Base-by-base conservation (phyloP, 2,113 vertebrate species). In the Pionites leucogaster region DNA sequence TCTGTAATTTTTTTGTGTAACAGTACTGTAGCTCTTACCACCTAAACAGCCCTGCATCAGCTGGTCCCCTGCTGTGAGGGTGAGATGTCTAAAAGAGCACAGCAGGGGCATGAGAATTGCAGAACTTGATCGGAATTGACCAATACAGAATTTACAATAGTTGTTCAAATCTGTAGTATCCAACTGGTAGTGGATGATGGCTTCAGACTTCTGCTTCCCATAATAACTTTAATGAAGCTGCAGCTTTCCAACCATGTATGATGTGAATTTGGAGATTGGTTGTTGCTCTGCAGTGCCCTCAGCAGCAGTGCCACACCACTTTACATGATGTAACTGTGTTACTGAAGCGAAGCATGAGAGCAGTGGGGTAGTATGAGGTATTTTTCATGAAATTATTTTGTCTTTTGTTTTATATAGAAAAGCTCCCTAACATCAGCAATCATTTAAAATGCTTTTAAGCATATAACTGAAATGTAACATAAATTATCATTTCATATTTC, bases 401-500 rank as follows among this genome's bases (percentile, higher is more conserved):
- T 55, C 39, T 95, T 94, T 89, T 92, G 24, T 42, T 93, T 72
- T 76, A 52, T 70, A 71, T 16, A 47, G 82, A 93, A 94, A 90
- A 60, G 16, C 92, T 95, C 92, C 52, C 67, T 91, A 95, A 89
- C 24, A 78, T 96, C 96, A 96, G 83, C 82, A 92, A 75, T 72
- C 37, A 94, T 82, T 86, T 91, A 92, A 95, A 95, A 84, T 96
- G 44, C 85, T 96, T 96, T 95, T 93, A 96, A 85, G 86, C 55
- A 92, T 89, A 79, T 90, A 92, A 95, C 49, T 82, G 92, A 88
- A 89, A 85, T 71, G 68, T 83, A 86, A 93, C 63, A 25, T 78
- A 93, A 96, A 94, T 96, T 91, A 93, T 44, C 42, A 90, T 83
- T 90, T 85, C 86, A 41, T 92, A 85, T 97, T 97, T 97, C 62